Percentiles rank a stretch among this genome's conserved stretches.
Conservation (phyloP, 2,888 invertebrate species). For the Meghimatium bilineatum region DNA sequence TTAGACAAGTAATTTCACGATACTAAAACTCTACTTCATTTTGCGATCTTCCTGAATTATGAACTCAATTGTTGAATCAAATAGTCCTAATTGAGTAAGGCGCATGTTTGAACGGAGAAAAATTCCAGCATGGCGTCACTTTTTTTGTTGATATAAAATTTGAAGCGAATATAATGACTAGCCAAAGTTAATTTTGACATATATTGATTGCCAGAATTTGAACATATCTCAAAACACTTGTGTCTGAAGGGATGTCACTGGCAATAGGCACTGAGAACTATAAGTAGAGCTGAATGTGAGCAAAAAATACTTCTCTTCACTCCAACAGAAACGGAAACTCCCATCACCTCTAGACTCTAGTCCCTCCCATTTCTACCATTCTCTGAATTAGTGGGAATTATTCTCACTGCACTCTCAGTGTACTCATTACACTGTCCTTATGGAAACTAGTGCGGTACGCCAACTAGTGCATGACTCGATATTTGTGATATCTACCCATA, state of each 20-base stretch:
- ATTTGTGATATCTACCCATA: too few species aligned
- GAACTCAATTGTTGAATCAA: neutral
- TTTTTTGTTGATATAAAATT: slow-evolving; percentile 48
- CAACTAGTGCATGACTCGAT: too few species aligned
- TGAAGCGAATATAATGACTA: neutral
- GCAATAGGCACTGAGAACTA: too few species aligned
- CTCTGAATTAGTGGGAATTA: too few species aligned
- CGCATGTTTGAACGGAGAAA: slow-evolving; percentile 34
- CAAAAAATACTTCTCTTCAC: too few species aligned
- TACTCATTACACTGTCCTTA: too few species aligned
- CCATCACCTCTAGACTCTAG: too few species aligned
- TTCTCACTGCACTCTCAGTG: too few species aligned
- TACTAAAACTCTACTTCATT: neutral
- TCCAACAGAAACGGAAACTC: too few species aligned
- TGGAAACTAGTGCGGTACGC: too few species aligned
- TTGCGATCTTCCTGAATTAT: neutral
- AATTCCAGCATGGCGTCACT: slow-evolving; percentile 72
- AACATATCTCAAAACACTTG: neutral
- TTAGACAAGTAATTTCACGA: neutral
- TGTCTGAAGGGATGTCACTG: neutral
- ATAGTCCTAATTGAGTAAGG: neutral
- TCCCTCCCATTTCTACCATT: too few species aligned
- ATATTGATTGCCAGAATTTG: neutral
- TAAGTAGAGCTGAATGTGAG: too few species aligned
- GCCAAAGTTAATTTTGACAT: neutral